These are phyloP conservation scores for Hirtodrosophila histrioides DNA, from an alignment of 2,888 invertebrate genomes.

Conservation along the genomic window DNA sequence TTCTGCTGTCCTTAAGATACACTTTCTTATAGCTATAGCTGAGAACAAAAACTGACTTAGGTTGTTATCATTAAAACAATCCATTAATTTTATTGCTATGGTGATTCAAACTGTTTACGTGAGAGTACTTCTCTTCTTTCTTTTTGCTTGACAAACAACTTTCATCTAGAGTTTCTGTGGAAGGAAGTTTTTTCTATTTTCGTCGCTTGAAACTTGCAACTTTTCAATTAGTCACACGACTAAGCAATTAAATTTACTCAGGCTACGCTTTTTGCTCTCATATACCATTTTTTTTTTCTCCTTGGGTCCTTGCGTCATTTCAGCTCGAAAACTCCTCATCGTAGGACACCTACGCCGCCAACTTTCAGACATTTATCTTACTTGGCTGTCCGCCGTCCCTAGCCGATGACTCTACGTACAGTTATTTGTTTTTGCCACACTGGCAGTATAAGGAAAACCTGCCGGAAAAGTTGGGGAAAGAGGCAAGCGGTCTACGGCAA, in stretches of 20 bases:
- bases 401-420: conserved; percentile 44
- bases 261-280: conserved; percentile 28
- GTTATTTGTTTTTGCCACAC: conserved; percentile 39
- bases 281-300: conserved; percentile 13
- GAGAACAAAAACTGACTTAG: no score
- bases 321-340: conserved; percentile 14
- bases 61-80: no score
- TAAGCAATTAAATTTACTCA: conserved; percentile 69
- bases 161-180: conserved; percentile 33
- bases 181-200: conserved; percentile 52
- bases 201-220: conserved; percentile 52
- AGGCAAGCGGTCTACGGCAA: conserved; percentile 38
- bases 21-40: no score
- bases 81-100: not conserved
- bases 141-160: conserved; percentile 38
- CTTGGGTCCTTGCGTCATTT: conserved; percentile 18
- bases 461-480: conserved; percentile 19
- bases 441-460: conserved; percentile 39
- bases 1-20: no score
- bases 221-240: conserved; percentile 77
- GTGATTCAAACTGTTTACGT: conserved; percentile 8
- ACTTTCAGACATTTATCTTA: conserved; percentile 70
- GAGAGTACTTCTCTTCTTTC: not conserved
- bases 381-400: conserved; percentile 17
- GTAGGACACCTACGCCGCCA: conserved; percentile 19